Evolutionary conservation across 2,113 vertebrate genomes (phyloP), one percentile per base, ranked within the genome.

Genomic region (Tragelaphus scriptus): DNA sequence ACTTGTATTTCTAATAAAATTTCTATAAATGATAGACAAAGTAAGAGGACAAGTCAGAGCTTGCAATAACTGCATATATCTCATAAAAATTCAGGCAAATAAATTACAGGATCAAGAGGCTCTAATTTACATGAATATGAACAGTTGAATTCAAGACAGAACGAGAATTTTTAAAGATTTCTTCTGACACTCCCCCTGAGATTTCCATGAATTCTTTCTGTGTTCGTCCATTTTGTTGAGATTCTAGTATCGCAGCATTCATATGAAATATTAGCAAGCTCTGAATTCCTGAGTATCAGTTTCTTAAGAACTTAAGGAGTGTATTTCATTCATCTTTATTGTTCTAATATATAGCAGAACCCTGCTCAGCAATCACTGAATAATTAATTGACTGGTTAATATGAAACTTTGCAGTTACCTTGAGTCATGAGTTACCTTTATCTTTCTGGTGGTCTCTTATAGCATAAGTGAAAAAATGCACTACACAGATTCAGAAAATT

Each of bases 171-270:
- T 91, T 88, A 88, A 95, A 61, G 85, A 87, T 90, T 91, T 95
- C 91, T 91, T 93, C 19, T 97, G 23, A 91, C 36, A 85, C 3
- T 89, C 8, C 23, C 61, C 32, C 30, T 55, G 44, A 91, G 7
- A 88, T 40, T 87, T 25, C 68, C 68, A 63, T 93, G 96, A 92
- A 97, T 85, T 97, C 96, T 44, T 77, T 90, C 75, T 85, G 63
- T 61, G 7, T 53, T 23, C 12, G 71, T 17, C 55, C n/a, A 93
- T 81, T 92, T 85, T 90, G 32, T 28, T 82, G 25, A 85, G 96
- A 68, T 17, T 63, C 26, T 65, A 90, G 7, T 55, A 90, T 44
- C 32, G 11, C n/a, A 55, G 58, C 89, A 86, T 96, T 96, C 53
- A 80, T 63, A 89, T 2, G 11, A 96, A 95, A 91, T 44, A 26